phyloP scores from a whole-genome alignment of 2,113 vertebrate species.

The Calyptomena viridis region DNA sequence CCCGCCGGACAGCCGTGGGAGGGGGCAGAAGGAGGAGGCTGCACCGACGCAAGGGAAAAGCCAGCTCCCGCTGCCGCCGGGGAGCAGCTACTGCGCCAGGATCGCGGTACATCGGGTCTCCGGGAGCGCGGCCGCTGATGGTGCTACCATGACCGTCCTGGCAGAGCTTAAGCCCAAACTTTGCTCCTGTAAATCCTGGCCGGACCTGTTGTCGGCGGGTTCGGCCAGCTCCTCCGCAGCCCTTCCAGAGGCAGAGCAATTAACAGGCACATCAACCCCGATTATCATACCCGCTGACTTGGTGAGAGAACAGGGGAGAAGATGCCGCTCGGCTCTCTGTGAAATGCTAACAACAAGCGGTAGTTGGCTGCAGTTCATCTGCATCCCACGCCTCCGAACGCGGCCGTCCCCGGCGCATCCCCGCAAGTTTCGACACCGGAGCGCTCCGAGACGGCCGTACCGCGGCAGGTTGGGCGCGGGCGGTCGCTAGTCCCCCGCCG shows the following conservation, averaged over 20 bases:
- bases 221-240: not conserved
- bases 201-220: not conserved
- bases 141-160: not conserved
- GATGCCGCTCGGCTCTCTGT: not conserved
- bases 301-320: fast-evolving
- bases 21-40: too few relatives aligned
- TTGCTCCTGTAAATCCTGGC: not conserved
- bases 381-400: not conserved
- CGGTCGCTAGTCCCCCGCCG: not conserved
- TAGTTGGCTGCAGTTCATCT: not conserved
- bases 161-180: not conserved
- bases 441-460: not conserved
- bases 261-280: not conserved
- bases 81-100: not conserved
- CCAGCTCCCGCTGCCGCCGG: not conserved
- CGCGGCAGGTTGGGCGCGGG: not conserved
- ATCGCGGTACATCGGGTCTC: not conserved
- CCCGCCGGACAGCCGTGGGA: too few relatives aligned
- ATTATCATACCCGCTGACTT: not conserved
- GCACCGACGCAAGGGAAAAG: not conserved
- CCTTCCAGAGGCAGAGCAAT: not conserved
- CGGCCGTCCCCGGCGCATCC: not conserved
- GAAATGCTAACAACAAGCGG: not conserved
- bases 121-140: not conserved
- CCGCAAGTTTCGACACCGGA: not conserved